Conservation (phyloP, 2,113 vertebrate species). For the Urocitellus parryii region DNA sequence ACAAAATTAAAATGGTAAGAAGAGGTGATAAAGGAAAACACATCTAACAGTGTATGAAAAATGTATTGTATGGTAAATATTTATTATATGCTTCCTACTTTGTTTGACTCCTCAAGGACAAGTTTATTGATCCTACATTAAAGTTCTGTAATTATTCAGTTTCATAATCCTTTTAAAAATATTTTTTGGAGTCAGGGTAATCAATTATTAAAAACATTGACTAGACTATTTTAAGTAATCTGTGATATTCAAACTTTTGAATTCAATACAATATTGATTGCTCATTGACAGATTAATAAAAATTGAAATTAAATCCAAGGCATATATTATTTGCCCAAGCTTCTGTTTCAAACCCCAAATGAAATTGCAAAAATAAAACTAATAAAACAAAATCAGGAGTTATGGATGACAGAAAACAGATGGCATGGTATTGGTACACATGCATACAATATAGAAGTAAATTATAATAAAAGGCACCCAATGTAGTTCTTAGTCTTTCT, state of each 20-base stretch:
- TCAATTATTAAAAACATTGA: not conserved
- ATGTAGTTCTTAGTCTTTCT: not conserved
- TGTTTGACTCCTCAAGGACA: not conserved
- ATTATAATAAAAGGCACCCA: not conserved
- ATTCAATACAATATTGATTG: not conserved
- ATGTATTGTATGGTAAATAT: not conserved
- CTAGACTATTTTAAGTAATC: not conserved
- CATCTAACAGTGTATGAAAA: not conserved
- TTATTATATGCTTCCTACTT: not conserved
- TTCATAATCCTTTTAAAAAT: not conserved
- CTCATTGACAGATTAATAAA: not conserved
- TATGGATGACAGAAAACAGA: not conserved
- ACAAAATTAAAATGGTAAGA: not conserved
- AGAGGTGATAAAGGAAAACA: not conserved
- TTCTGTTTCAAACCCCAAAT: not conserved
- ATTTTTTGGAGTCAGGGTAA: too few species aligned
- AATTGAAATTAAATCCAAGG: not conserved
- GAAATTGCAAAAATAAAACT: not conserved
- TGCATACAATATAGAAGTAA: not conserved
- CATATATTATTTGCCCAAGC: not conserved
- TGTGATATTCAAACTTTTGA: not conserved
- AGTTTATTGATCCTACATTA: not conserved
- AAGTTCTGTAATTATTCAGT: not conserved
- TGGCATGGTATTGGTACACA: not conserved
- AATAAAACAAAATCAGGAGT: not conserved